Percentiles rank a stretch among this genome's conserved stretches.
These are phyloP conservation scores for Epinephelus coioides DNA, from an alignment of 2,797 vertebrate species.

Conservation along the genomic window DNA sequence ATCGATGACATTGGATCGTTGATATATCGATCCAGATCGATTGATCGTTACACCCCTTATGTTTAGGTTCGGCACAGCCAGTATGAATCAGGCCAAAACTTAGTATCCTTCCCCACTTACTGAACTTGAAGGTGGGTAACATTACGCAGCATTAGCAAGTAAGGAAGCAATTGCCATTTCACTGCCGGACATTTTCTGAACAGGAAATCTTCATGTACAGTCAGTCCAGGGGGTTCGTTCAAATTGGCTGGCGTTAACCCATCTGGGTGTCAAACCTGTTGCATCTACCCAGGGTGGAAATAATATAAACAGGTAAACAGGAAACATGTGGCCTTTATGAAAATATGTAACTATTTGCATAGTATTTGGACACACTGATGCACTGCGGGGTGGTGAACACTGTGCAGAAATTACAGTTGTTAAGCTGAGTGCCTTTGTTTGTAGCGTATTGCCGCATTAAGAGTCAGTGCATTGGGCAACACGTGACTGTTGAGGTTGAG, in stretches of 20 bases:
- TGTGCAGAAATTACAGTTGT: neutral
- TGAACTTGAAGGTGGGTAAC: neutral
- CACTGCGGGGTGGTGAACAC: neutral
- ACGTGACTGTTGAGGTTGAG: constrained; percentile 22
- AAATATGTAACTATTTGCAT: neutral
- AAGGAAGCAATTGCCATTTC: neutral
- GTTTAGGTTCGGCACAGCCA: neutral
- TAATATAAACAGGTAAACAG: neutral
- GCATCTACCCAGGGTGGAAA: neutral
- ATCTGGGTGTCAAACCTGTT: neutral
- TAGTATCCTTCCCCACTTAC: neutral
- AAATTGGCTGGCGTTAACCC: neutral
- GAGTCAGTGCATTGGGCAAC: neutral
- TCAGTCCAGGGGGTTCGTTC: neutral
- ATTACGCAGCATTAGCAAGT: neutral
- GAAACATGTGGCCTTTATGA: neutral
- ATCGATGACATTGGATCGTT: no score
- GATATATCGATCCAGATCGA: no score
- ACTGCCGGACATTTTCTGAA: neutral
- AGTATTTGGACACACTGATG: neutral
- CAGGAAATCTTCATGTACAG: neutral
- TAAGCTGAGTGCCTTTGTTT: neutral
- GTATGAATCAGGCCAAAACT: neutral
- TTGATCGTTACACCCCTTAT: no score
- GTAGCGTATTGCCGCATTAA: neutral